A percentile compares a stretch with the other conserved stretches of the same genome.
These are phyloP conservation scores for Ochropacha duplaris DNA, from an alignment of 2,888 invertebrate species.

Conservation along the genomic window DNA sequence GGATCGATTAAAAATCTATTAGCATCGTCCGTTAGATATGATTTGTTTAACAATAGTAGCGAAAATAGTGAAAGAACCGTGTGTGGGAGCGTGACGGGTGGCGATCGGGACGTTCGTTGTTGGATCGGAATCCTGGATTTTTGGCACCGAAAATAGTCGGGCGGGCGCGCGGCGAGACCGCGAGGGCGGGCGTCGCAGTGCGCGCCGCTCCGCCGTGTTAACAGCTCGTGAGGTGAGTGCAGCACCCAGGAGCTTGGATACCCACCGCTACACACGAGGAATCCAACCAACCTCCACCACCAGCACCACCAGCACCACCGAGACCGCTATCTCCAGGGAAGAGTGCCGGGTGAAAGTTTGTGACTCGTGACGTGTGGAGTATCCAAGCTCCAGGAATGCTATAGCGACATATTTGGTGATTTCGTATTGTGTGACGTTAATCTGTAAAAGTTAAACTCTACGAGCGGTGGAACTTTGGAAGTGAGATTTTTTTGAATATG, in stretches of 20 bases:
- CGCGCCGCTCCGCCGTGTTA: constrained; percentile 83
- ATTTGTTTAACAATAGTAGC: constrained; percentile 7
- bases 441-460: not conserved
- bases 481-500: constrained; percentile 25
- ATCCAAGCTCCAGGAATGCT: constrained; percentile 60
- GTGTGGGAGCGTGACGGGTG: constrained; percentile 65
- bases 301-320: constrained; percentile 12
- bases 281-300: constrained; percentile 30
- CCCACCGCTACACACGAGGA: constrained; percentile 24
- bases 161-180: constrained; percentile 66
- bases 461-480: constrained; percentile 14
- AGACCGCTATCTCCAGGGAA: constrained; percentile 20
- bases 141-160: constrained; percentile 82
- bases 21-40: constrained; percentile 24
- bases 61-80: constrained; percentile 16
- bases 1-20: constrained; percentile 31
- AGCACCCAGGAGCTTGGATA: constrained; percentile 57
- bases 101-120: constrained; percentile 47
- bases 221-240: constrained; percentile 80
- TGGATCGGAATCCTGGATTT: constrained; percentile 77
- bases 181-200: constrained; percentile 76
- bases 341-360: constrained; percentile 17
- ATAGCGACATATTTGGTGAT: constrained; percentile 44
- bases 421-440: constrained; percentile 39
- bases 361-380: constrained; percentile 50